Percentiles rank a stretch among this genome's conserved stretches.
phyloP scores from a whole-genome alignment of 2,888 invertebrate genomes.

The Eristalis pertinax region DNA sequence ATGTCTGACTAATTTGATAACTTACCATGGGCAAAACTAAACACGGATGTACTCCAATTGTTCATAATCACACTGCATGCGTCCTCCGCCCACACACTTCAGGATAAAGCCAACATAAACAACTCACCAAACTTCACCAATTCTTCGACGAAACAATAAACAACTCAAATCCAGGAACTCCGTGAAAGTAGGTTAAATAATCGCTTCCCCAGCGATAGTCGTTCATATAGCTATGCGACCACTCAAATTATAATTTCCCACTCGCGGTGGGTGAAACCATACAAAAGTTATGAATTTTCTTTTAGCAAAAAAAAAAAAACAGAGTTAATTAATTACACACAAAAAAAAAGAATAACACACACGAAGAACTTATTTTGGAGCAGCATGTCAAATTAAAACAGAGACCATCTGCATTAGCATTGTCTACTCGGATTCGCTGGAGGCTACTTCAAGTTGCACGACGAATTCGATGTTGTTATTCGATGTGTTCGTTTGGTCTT shows the following conservation, averaged over 20 bases:
- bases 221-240: not conserved
- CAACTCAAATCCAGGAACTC: not conserved
- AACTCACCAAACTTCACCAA: not conserved
- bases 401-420: not conserved
- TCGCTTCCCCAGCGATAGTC: not conserved
- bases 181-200: conserved; percentile 10
- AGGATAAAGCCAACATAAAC: conserved; percentile 1
- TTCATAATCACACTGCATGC: not conserved
- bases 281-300: conserved; percentile 9
- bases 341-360: not conserved
- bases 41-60: not conserved
- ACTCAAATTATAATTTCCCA: not conserved
- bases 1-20: conserved; percentile 23
- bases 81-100: not conserved
- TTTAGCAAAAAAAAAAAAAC: not conserved
- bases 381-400: conserved; percentile 25
- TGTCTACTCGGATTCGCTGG: not conserved
- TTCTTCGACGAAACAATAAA: conserved; percentile 1
- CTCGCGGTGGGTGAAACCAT: not conserved
- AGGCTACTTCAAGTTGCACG: conserved; percentile 11
- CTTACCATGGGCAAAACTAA: conserved; percentile 8
- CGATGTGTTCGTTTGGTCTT: not conserved
- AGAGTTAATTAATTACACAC: not conserved
- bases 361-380: not conserved
- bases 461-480: not conserved